Base-by-base conservation (phyloP, 2,797 vertebrate species). In the Mastacembelus armatus region DNA sequence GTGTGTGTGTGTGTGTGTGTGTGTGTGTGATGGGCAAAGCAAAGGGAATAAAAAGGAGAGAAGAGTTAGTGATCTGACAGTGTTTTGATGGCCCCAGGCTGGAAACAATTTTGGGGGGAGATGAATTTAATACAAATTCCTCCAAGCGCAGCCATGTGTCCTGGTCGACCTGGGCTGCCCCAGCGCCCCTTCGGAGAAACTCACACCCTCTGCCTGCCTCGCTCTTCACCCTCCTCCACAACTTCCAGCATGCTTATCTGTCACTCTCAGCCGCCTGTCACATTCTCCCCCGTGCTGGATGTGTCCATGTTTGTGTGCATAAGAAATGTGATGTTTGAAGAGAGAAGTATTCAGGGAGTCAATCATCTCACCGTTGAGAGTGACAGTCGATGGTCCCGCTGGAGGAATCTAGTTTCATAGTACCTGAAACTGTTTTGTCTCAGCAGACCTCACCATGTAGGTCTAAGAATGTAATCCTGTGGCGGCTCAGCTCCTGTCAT, bases 101-200 rank as follows among this genome's bases (percentile, higher is more conserved):
- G 88, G 91, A 91, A 92, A 86, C 89, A 86, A 92, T 92, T 93
- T 89, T 49, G 15, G 19, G 38, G 65, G 59, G 65, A 24, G 77
- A 36, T 79, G 76, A 88, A 84, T 81, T 88, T 77, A 85, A 88
- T 89, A 87, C 81, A 83, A 89, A 92, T 86, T 89, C 88, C 85
- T 81, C 76, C 74, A 60, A 55, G 80, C 9, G 57, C 72, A 80
- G 69, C 77, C 74, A 57, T 84, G 80, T 85, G 86, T 76, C 83
- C 64, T 26, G 12, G 61, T 62, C 77, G 78, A 88, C 84, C 84
- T 67, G 59, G 78, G 66, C 76, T 65, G 70, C 80, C 84, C 80
- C 68, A 65, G 66, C 67, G 73, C 87, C 81, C 77, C 74, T 84
- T 71, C 57, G 19, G 12, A 32, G 73, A 86, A 86, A 83, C 77